Conservation (phyloP, 2,888 invertebrate species). For the Aporophyla nigra region DNA sequence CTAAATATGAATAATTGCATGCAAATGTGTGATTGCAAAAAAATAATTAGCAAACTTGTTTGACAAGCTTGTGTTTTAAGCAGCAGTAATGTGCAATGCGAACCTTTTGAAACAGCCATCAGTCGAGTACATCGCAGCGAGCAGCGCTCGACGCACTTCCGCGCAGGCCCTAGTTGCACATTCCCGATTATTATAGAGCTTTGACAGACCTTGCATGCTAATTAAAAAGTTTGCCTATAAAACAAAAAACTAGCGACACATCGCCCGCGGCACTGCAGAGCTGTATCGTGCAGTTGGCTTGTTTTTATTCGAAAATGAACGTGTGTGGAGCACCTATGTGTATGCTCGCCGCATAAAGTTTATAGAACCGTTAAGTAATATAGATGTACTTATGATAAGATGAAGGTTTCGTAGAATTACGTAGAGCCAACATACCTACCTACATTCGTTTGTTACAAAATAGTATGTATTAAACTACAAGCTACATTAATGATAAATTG, state of each 20-base stretch:
- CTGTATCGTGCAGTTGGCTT: conserved; percentile 42
- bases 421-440: not conserved
- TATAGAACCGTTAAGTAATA: conserved; percentile 46
- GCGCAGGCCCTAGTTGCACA: conserved; percentile 52
- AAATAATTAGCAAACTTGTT: conserved; percentile 62
- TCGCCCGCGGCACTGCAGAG: conserved; percentile 50
- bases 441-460: not conserved
- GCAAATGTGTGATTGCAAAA: conserved; percentile 61
- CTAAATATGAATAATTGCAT: conserved; percentile 47
- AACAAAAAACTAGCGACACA: conserved; percentile 57
- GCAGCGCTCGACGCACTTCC: conserved; percentile 58
- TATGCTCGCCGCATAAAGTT: conserved; percentile 13
- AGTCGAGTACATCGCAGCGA: conserved; percentile 47
- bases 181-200: conserved; percentile 75
- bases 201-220: conserved; percentile 81
- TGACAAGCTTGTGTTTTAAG: conserved; percentile 54
- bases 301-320: conserved; percentile 51
- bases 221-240: conserved; percentile 74
- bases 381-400: conserved; percentile 28
- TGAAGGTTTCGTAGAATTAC: conserved; percentile 42
- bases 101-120: conserved; percentile 56
- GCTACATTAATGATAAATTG: conserved; percentile 47
- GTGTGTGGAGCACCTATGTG: conserved; percentile 22
- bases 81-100: conserved; percentile 54
- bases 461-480: not conserved